phyloP scores from a whole-genome alignment of 2,113 vertebrate genomes.

The Myotis davidii region DNA sequence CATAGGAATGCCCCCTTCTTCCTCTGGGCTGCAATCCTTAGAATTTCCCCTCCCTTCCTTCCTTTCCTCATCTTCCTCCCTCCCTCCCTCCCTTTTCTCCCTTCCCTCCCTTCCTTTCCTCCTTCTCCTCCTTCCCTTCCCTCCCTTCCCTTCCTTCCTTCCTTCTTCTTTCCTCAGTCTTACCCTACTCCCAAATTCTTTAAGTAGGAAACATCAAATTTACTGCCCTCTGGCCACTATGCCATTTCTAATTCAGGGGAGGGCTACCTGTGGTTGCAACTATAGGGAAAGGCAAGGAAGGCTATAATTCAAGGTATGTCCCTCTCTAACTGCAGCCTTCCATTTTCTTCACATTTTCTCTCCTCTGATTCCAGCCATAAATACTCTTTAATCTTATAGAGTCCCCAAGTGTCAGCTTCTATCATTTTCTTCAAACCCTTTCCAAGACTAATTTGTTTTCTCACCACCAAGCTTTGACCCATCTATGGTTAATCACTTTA shows the following conservation, averaged over 20 bases:
- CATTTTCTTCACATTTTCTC: background rate
- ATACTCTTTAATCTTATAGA: background rate
- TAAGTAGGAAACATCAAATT: background rate
- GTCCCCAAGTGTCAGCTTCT: background rate
- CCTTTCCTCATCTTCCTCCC: too few species aligned
- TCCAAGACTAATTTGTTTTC: background rate
- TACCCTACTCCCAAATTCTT: background rate
- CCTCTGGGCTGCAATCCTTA: background rate
- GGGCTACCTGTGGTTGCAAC: background rate
- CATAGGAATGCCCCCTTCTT: background rate
- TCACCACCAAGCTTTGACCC: background rate
- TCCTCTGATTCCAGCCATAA: background rate
- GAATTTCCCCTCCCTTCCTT: background rate
- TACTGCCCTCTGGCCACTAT: background rate
- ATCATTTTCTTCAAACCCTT: background rate
- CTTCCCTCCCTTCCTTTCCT: too few species aligned
- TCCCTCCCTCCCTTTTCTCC: too few species aligned
- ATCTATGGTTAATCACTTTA: background rate
- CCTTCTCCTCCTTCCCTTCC: accelerated
- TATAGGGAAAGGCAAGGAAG: background rate
- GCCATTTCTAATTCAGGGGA: background rate
- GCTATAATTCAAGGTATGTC: background rate
- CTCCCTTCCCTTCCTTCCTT: too few species aligned
- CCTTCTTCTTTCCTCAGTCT: background rate
- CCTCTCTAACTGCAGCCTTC: background rate